A percentile compares a stretch with the other conserved stretches of the same genome.
Evolutionary conservation across 2,113 vertebrate species (phyloP).

Genomic region (Erpornis zantholeuca): DNA sequence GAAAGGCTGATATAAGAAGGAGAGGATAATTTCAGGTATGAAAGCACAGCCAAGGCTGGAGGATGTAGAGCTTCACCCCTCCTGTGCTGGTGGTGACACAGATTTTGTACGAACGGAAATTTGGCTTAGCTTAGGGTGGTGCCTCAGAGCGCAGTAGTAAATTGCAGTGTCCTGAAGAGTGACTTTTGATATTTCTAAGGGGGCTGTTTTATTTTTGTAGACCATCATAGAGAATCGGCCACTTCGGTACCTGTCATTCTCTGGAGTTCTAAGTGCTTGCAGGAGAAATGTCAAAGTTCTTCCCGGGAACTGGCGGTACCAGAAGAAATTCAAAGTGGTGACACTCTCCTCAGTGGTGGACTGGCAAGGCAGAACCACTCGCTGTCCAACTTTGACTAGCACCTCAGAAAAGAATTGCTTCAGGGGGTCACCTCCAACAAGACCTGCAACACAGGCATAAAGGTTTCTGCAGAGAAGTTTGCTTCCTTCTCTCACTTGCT

Average conservation of each 20-base stretch:
- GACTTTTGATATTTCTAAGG: not conserved
- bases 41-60: not conserved
- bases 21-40: not conserved
- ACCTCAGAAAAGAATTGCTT: not conserved
- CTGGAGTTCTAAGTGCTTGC: not conserved
- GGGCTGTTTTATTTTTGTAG: not conserved
- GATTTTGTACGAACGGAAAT: not conserved
- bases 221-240: not conserved
- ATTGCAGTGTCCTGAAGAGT: not conserved
- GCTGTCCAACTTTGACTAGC: not conserved
- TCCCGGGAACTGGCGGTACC: not conserved
- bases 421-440: not conserved
- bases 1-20: not conserved
- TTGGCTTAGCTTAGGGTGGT: not conserved
- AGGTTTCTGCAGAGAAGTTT: not conserved
- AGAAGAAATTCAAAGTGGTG: not conserved
- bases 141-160: not conserved
- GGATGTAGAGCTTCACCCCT: not conserved
- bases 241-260: not conserved
- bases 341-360: not conserved
- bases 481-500: not conserved
- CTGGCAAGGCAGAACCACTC: conserved; percentile 6
- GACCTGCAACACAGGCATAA: conserved; percentile 23
- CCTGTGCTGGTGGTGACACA: not conserved
- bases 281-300: not conserved